Evolutionary conservation across 2,797 vertebrate species (phyloP), one percentile per base, ranked within the genome.

Genomic region (Poeciliopsis paucimaculata): DNA sequence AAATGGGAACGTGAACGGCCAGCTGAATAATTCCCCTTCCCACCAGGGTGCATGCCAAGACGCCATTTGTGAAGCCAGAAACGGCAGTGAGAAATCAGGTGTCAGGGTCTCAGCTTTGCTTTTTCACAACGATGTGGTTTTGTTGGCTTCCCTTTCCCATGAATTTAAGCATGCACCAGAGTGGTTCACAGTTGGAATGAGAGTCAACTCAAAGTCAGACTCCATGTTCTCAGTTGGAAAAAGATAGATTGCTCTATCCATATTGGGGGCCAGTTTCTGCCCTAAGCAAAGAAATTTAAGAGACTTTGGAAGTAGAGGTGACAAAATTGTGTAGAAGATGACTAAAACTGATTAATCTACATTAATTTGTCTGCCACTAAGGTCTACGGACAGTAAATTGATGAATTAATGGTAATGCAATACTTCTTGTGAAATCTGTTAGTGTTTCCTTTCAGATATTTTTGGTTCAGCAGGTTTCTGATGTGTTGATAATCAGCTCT

Each of bases 401-500:
- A 71, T 0, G 0, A 82, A 62, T 74, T 75, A 87, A 79, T 64
- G 36, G 46, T 78, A 41, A 5, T 75, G 41, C 46, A 39, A 78
- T n/a, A 66, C 43, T 41, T 7, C 68, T 43, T 80, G 82, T 45
- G 47, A 82, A 55, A 68, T 78, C 70, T 77, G 57, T 74, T 28
- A 10, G 64, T 71, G 51, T 78, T 78, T n/a, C 41, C 26, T 45
- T 73, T 75, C 23, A 20, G 23, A 79, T 64, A 66, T 34, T 55
- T 82, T 72, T 1, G 36, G 74, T 49, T 77, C 34, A 81, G 66
- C 72, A 64, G 45, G 34, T 64, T n/a, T 77, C 68, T 80, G 70
- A 77, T 84, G 60, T 80, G 77, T 72, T 66, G 76, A 68, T 84
- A 75, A 84, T 75, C 57, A 79, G 66, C 13, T 11, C 76, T 39